Evolutionary conservation across 2,113 vertebrate species (phyloP), one percentile per base, ranked within the genome.

Genomic region (Clarias gariepinus): DNA sequence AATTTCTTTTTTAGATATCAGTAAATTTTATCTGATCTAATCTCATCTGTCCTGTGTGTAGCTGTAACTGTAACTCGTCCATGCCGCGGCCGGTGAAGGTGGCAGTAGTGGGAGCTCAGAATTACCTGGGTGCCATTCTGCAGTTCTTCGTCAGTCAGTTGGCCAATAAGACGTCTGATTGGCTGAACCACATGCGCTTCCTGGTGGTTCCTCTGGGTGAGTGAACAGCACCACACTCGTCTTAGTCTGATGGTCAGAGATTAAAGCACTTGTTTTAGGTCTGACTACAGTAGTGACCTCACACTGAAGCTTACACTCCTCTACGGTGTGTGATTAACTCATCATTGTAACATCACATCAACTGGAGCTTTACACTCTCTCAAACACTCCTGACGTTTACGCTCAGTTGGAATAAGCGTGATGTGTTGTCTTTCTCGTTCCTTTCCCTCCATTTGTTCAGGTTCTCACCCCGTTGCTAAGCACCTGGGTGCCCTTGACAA

Each of bases 21-120:
- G 33, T 36, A 36, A 47, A 47, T 47, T 9, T 47, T 47, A 7
- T 47, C 47, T 47, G 47, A 47, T 47, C 47, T 47, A 8, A 47
- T 47, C 47, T 47, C 7, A 47, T 47, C 47, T 47, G 47, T 47
- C 47, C 76, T 76, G 11, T 28, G 21, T 30, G 12, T 82, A 97
- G 97, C 94, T 98, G 97, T 92, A 98, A 97, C 94, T 97, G 96
- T 89, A 97, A 97, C 91, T 96, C 97, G 0, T 94, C 96, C 79
- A 96, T 97, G 94, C 97, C 97, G 0, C 86, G 96, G 71, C 95
- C 96, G 0, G 96, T 98, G 91, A 98, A 97, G 93, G 96, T 97
- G 91, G 96, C 95, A 0, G 96, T 95, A 0, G 95, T 97, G 55
- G 97, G 97, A 4, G 90, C 95, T 63, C 97, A 97, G 91, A 96